A percentile compares a stretch with the other conserved stretches of the same genome.
phyloP scores from a whole-genome alignment of 2,888 invertebrate genomes.

The Amiota minor region DNA sequence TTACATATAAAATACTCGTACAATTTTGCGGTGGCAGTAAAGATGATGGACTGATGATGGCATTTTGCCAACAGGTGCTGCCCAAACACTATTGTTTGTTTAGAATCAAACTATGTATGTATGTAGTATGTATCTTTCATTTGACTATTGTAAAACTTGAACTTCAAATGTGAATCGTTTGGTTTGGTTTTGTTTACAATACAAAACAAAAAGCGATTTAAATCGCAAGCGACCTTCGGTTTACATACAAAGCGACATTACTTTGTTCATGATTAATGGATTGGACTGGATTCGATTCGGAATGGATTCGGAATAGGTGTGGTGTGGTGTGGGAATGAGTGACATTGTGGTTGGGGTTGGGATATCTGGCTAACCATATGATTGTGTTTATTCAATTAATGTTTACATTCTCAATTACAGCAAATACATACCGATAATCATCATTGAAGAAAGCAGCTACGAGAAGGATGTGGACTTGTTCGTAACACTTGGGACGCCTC shows the following conservation, averaged over 20 bases:
- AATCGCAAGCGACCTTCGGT: not conserved
- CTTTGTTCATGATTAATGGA: too few species aligned
- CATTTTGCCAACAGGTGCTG: too few species aligned
- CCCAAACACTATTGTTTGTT: too few species aligned
- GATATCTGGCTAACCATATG: not conserved
- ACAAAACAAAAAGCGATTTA: not conserved
- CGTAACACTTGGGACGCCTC: constrained; percentile 92
- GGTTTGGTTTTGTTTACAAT: not conserved
- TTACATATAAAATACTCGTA: too few species aligned
- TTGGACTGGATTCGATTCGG: too few species aligned
- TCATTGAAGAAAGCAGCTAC: constrained; percentile 97
- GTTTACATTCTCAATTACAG: constrained; percentile 77
- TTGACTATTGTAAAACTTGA: too few species aligned
- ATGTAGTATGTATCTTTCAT: too few species aligned
- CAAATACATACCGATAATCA: constrained; percentile 87
- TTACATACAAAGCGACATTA: not conserved
- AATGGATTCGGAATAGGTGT: not conserved
- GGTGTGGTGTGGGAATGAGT: not conserved
- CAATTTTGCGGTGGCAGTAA: too few species aligned
- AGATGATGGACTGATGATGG: too few species aligned
- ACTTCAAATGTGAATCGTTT: not conserved
- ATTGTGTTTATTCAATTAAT: too few species aligned
- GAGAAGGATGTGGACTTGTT: constrained; percentile 96
- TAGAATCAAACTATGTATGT: too few species aligned
- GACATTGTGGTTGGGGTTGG: not conserved